Evolutionary conservation across 1,140 invertebrate species (phyloP).

Genomic region (Meteorus sp.): DNA sequence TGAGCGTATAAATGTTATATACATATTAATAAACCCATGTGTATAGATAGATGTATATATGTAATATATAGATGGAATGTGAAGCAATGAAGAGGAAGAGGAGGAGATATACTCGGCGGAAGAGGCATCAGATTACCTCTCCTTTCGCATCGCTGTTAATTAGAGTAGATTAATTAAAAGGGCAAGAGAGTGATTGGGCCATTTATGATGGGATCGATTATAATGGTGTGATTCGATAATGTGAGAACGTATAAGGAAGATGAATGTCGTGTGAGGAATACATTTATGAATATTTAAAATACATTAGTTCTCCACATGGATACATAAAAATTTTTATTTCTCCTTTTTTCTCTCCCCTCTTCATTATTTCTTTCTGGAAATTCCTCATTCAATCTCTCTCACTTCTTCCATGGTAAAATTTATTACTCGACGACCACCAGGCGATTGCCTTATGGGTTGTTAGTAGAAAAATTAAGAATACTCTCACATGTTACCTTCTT

Average conservation of each 20-base stretch:
- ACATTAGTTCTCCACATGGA: no score
- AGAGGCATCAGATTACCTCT: background rate
- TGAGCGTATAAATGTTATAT: no score
- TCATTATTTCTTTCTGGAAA: no score
- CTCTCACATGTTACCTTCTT: no score
- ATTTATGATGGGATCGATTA: conserved; percentile 16
- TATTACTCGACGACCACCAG: conserved; percentile 6
- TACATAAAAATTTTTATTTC: no score
- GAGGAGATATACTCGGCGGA: conserved; percentile 1
- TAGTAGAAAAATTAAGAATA: no score
- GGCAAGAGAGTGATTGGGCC: conserved; percentile 2
- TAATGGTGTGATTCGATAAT: conserved; percentile 10
- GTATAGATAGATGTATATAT: no score
- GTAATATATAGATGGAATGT: no score
- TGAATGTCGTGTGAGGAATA: background rate
- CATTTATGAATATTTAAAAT: conserved; percentile 8
- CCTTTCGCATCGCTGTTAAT: conserved; percentile 21
- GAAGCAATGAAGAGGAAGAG: background rate
- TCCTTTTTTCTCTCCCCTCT: no score
- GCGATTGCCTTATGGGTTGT: background rate
- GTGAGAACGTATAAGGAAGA: background rate
- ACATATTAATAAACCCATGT: no score
- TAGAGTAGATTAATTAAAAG: conserved; percentile 25
- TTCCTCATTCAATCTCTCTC: background rate
- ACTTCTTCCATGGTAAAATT: no score